phyloP scores from a whole-genome alignment of 2,797 vertebrate species.

The Knipowitschia caucasica region DNA sequence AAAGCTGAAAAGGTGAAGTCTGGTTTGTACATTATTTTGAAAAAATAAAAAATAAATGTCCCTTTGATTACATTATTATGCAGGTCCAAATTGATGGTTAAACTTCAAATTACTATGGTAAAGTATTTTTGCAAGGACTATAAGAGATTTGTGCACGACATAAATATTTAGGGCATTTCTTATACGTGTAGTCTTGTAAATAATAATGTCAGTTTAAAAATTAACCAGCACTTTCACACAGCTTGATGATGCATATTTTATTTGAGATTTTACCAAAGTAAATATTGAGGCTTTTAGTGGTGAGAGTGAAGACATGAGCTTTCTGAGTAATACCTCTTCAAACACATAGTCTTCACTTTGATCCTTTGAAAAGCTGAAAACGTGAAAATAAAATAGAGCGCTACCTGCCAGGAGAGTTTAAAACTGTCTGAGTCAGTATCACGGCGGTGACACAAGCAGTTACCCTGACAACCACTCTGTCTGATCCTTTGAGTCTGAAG shows the following conservation, averaged over 20 bases:
- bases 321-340: background rate
- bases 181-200: background rate
- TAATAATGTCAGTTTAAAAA: background rate
- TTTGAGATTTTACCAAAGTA: background rate
- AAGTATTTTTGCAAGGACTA: no score
- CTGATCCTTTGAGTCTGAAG: conserved; percentile 43
- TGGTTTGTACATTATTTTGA: no score
- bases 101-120: no score
- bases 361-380: background rate
- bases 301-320: background rate
- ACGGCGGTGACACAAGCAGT: conserved; percentile 10
- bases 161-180: no score
- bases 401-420: conserved; percentile 3
- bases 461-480: conserved; percentile 33
- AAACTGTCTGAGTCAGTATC: background rate
- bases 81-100: no score
- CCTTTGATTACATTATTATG: no score
- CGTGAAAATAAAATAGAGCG: conserved; percentile 1
- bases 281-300: background rate
- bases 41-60: no score
- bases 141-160: no score
- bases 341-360: background rate
- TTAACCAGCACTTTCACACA: background rate
- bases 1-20: no score
- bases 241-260: background rate